These are phyloP conservation scores for Natrix natrix DNA, from an alignment of 2,797 vertebrate genomes.

Conservation along the genomic window DNA sequence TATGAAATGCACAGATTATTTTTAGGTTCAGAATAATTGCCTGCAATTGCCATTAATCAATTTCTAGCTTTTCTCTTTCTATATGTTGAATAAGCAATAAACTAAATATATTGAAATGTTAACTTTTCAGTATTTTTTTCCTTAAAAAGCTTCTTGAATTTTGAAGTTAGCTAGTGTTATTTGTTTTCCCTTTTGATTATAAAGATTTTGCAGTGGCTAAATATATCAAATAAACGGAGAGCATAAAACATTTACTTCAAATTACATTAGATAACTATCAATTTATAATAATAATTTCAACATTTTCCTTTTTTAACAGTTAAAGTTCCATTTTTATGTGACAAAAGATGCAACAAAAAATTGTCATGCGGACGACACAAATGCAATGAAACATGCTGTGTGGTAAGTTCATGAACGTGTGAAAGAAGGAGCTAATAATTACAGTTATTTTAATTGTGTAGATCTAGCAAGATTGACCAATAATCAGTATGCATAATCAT, in stretches of 20 bases:
- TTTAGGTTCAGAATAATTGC: background rate
- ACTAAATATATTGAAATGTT: background rate
- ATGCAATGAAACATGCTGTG: slow-evolving; percentile 93
- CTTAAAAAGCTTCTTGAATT: background rate
- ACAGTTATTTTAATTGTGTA: background rate
- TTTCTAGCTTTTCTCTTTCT: background rate
- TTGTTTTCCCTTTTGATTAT: background rate
- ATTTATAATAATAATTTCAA: background rate
- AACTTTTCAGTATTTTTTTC: background rate
- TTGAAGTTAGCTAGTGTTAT: background rate
- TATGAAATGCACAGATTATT: background rate
- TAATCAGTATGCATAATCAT: background rate
- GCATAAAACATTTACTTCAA: background rate
- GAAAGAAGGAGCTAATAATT: background rate
- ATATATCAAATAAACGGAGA: background rate
- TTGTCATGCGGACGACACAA: slow-evolving; percentile 94
- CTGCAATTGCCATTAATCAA: background rate
- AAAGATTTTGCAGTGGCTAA: background rate
- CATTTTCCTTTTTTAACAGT: slow-evolving; percentile 65
- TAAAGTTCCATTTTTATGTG: slow-evolving; percentile 89
- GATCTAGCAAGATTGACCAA: background rate
- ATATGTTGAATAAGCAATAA: background rate
- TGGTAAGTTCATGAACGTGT: slow-evolving; percentile 77
- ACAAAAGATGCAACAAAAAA: slow-evolving; percentile 94
- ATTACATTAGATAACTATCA: background rate